A percentile compares a stretch with the other conserved stretches of the same genome.
Evolutionary conservation across 2,113 vertebrate genomes (phyloP).

Genomic region (Eubucco bourcierii): DNA sequence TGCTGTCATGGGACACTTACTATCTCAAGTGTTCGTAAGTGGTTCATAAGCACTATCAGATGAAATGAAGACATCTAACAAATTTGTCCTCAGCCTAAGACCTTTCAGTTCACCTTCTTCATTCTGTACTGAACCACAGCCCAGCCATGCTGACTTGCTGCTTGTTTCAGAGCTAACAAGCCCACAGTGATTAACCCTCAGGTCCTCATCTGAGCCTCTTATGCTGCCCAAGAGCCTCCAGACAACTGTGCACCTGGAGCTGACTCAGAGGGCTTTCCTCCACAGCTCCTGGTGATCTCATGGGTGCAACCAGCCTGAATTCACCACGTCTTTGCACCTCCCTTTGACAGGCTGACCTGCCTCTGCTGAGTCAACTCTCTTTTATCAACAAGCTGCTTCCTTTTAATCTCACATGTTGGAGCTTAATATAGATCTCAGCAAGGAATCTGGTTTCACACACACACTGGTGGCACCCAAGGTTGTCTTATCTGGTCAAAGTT

Average conservation of each 20-base stretch:
- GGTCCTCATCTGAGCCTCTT: background rate
- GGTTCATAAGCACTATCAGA: background rate
- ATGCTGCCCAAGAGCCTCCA: background rate
- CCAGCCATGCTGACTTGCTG: accelerated
- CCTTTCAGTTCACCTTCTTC: background rate
- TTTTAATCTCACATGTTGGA: background rate
- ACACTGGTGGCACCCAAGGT: background rate
- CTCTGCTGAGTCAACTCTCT: background rate
- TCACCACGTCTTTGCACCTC: constrained; percentile 22
- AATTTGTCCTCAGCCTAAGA: background rate
- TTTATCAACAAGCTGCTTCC: background rate
- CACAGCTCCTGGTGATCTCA: background rate
- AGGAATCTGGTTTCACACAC: background rate
- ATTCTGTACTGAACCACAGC: background rate
- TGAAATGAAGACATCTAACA: background rate
- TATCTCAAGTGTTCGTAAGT: accelerated
- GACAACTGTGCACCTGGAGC: background rate
- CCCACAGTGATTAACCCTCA: background rate
- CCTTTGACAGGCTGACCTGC: background rate
- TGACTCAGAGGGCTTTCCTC: constrained; percentile 14
- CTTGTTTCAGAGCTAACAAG: background rate
- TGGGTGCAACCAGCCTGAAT: background rate
- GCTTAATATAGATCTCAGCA: background rate
- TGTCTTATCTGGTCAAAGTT: background rate
- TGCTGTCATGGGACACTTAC: too few species aligned